Evolutionary conservation across 2,113 vertebrate genomes (phyloP), one percentile per base, ranked within the genome.

Genomic region (Acrocephalus kingi): DNA sequence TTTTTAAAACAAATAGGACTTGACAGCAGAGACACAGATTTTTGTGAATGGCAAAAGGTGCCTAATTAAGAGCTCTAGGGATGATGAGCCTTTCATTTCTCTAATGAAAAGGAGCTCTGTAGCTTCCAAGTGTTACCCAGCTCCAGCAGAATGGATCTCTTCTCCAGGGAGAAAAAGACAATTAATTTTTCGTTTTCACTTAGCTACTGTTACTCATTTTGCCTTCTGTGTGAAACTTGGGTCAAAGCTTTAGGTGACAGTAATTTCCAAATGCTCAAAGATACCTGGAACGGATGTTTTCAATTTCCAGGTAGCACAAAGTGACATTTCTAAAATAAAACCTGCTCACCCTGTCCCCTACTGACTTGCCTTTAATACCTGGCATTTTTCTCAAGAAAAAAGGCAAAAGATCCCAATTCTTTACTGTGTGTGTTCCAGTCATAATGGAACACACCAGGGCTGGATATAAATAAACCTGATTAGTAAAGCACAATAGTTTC

Each of bases 11-110:
- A 95, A 95, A 95, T 81, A 94, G 59, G 73, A 89, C 85, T 88
- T 94, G 96, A 96, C 90, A 95, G 92, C 76, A 30, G 79, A 88
- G 92, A 80, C 88, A 83, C 35, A 78, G 88, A 92, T 89, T 94
- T 94, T 84, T 92, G 76, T 88, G 83, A 86, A 96, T 74, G 83
- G 95, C 88, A 77, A 95, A 95, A 97, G 90, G 95, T 90, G 90
- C 88, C 75, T 95, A 96, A 94, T 97, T 95, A 97, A 94, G 96
- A 93, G 72, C 94, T 93, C 90, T 77, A 73, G 92, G 90, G 92
- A 94, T 92, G 90, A 96, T 5, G 27, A 95, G 88, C 83, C 88
- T 97, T 94, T 96, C 79, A 90, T 94, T 94, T 94, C 94, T 88
- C 79, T 96, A 96, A 97, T 96, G 88, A 94, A 97, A 95, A 92